Evolutionary conservation across 2,888 invertebrate genomes (phyloP).

Genomic region (Andrena dorsata): DNA sequence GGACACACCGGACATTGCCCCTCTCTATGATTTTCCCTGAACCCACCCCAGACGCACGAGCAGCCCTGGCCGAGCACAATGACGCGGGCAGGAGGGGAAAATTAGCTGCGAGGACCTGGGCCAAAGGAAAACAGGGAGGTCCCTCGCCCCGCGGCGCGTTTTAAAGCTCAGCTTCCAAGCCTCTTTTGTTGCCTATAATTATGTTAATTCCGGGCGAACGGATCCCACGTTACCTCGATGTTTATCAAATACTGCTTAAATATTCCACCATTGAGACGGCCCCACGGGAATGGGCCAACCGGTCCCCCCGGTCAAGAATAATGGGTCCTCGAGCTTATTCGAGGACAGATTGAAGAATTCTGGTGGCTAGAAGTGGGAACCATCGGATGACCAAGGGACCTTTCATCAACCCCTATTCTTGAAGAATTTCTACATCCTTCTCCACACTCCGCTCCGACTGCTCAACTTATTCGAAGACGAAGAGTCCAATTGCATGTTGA

Average conservation of each 20-base stretch:
- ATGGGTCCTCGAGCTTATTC: background rate
- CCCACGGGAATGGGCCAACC: conserved; percentile 1
- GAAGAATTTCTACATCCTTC: background rate
- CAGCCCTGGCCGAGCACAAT: conserved; percentile 47
- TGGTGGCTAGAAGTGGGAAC: background rate
- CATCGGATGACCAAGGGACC: background rate
- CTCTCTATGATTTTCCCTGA: conserved; percentile 59
- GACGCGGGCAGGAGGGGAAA: conserved; percentile 41
- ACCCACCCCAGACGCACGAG: conserved; percentile 30
- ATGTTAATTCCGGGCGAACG: conserved; percentile 44
- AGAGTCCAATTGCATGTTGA: too few species aligned
- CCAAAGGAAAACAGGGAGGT: conserved; percentile 37
- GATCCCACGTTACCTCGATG: conserved; percentile 16
- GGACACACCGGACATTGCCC: conserved; percentile 50
- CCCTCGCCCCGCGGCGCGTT: background rate
- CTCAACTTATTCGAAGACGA: too few species aligned
- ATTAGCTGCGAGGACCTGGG: conserved; percentile 27
- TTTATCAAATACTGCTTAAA: conserved; percentile 27
- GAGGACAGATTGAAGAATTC: background rate
- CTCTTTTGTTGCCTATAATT: conserved; percentile 43
- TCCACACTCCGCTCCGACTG: too few species aligned
- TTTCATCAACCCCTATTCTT: background rate
- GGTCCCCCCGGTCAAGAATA: conserved; percentile 4
- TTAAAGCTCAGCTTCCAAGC: conserved; percentile 6
- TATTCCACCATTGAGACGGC: background rate